Evolutionary conservation across 1,140 invertebrate genomes (phyloP).

Genomic region (Drosophila pandora): DNA sequence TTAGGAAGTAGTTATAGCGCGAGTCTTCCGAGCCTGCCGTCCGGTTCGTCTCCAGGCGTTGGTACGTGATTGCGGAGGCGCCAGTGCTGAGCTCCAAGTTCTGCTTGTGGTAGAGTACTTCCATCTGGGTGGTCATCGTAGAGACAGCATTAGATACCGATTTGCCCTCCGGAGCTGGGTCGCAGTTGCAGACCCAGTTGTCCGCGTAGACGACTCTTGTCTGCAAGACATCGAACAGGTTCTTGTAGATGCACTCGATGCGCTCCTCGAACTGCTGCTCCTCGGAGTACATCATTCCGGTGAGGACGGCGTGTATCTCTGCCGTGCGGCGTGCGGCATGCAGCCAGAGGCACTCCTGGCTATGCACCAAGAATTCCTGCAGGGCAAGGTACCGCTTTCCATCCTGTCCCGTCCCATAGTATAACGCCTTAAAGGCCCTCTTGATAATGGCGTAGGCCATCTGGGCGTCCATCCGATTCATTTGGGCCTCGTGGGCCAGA

Average conservation of each 20-base stretch:
- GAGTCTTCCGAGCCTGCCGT: not conserved
- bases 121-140: conserved; percentile 20
- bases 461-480: conserved; percentile 71
- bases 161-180: not conserved
- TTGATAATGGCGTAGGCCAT: conserved; percentile 72
- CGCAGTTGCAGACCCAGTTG: conserved; percentile 9
- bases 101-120: conserved; percentile 38
- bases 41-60: not conserved
- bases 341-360: conserved; percentile 63
- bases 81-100: conserved; percentile 2
- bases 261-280: conserved; percentile 40
- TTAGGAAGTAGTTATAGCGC: conserved; percentile 12
- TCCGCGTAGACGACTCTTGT: conserved; percentile 18
- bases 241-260: conserved; percentile 65
- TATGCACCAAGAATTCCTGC: conserved; percentile 21
- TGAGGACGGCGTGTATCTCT: conserved; percentile 51
- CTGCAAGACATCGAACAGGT: conserved; percentile 36
- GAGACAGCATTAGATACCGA: not conserved
- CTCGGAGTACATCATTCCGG: conserved; percentile 47
- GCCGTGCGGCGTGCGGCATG: conserved; percentile 68
- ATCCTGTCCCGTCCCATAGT: conserved; percentile 46
- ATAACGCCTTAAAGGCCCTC: conserved; percentile 70
- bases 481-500: conserved; percentile 50
- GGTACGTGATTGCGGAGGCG: not conserved
- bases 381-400: conserved; percentile 17